Base-by-base conservation (phyloP, 2,113 vertebrate species). In the Herpailurus yagouaroundi region DNA sequence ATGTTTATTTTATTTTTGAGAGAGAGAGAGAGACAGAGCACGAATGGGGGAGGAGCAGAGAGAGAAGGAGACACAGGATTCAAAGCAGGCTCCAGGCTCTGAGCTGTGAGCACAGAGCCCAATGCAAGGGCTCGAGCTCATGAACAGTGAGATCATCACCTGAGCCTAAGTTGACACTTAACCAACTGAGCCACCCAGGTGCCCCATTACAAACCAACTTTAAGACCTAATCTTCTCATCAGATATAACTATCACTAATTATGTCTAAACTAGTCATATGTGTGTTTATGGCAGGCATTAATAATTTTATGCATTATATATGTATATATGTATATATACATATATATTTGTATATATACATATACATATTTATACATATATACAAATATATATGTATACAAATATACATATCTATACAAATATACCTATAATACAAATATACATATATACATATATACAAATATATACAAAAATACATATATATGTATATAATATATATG, bases 211-310 rank as follows among this genome's bases (percentile, higher is more conserved):
- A 87, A 13, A 41, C 3, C 71, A 0, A 66, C 48, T 87, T 91
- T 89, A 80, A 83, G n/a, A 77, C 33, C 73, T 89, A 76, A 83
- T n/a, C 25, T 0, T 23, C 13, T 64, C 50, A 82, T 73, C 45
- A 90, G 36, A 55, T 71, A 13, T 83, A 77, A 79, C 14, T 91
- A 3, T 80, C 36, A 64, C 38, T 90, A 83, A 31, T 90, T 93
- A 66, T 48, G 48, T 91, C 19, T 93, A 5, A 66, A 64, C 8
- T 84, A 73, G 45, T 77, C 81, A 82, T n/a, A 1, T 69, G 2
- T 73, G 64, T 33, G 83, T 94, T 82, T 80, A 55, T 73, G 38
- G 68, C 38, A 96, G n/a, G 2, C 57, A 86, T 50, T 97, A 27
- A 71, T 89, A 66, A 57, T 95, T 76, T 23, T 23, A 3, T 60